Conservation (phyloP, 2,888 invertebrate genomes). For the Thelaira solivaga region DNA sequence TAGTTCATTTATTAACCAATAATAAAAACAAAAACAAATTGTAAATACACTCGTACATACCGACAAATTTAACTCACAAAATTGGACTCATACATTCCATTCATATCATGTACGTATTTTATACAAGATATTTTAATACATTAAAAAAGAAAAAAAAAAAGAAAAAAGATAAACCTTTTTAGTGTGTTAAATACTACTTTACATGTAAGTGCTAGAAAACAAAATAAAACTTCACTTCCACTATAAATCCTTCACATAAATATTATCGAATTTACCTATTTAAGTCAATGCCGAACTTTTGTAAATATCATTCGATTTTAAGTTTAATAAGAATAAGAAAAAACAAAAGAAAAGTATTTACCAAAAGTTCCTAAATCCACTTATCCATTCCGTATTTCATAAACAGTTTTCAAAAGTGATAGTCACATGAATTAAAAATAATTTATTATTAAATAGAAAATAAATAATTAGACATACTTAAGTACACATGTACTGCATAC, state of each 20-base stretch:
- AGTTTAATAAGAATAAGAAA: no score
- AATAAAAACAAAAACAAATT: background rate
- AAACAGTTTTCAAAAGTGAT: background rate
- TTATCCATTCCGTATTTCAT: background rate
- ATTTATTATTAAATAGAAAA: slow-evolving; percentile 15
- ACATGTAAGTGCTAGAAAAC: background rate
- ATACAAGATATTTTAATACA: slow-evolving; percentile 16
- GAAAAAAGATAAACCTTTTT: background rate
- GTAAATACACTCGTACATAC: slow-evolving; percentile 9
- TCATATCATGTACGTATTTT: slow-evolving; percentile 65
- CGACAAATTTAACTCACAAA: slow-evolving; percentile 3
- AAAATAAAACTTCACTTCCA: slow-evolving; percentile 45
- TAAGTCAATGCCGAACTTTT: slow-evolving; percentile 38
- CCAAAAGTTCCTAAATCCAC: slow-evolving; percentile 50
- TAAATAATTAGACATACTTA: background rate
- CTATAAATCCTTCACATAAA: slow-evolving; percentile 24
- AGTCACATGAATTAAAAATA: background rate
- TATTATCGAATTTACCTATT: slow-evolving; percentile 48
- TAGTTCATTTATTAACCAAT: background rate
- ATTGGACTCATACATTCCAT: slow-evolving; percentile 66
- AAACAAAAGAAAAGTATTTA: slow-evolving; percentile 43
- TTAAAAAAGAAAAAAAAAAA: background rate
- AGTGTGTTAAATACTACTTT: background rate
- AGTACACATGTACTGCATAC: background rate
- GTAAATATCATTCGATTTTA: slow-evolving; percentile 54